Conservation (phyloP, 30 jellyfish, hydroid and myxozoan species). For the Hydractinia echinata region DNA sequence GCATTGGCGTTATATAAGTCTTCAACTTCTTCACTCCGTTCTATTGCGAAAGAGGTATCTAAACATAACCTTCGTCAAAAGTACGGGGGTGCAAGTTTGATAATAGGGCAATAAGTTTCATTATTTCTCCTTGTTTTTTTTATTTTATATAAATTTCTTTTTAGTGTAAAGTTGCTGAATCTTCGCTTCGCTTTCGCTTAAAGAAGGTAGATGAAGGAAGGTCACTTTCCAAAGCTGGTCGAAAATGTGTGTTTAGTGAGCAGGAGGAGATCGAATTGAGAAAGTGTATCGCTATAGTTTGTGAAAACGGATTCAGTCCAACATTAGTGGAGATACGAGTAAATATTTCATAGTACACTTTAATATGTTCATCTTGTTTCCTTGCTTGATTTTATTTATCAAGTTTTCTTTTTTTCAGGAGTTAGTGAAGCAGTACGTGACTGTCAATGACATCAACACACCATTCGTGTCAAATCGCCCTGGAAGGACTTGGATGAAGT, state of each 20-base stretch:
- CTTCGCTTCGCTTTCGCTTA: constrained; percentile 3
- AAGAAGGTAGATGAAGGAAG: neutral
- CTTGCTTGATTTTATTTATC: neutral
- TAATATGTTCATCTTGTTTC: neutral
- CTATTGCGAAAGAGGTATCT: neutral
- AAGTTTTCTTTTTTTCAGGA: neutral
- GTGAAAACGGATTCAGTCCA: constrained; percentile 2
- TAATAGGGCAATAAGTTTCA: too few species aligned
- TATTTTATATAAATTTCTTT: too few species aligned
- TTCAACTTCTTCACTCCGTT: neutral
- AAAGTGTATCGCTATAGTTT: neutral
- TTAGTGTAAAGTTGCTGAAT: neutral
- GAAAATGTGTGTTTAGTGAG: neutral
- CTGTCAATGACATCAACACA: neutral
- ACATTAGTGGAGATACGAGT: neutral
- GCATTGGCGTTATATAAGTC: neutral
- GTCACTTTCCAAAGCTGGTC: neutral
- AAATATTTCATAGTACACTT: neutral
- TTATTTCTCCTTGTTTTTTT: too few species aligned
- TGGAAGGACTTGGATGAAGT: constrained; percentile 7
- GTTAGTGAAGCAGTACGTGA: neutral
- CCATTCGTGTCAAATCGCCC: constrained; percentile 1
- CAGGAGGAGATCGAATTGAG: neutral
- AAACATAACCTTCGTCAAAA: too few species aligned
- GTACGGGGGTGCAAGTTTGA: too few species aligned